Evolutionary conservation across 2,888 invertebrate species (phyloP), one percentile per base, ranked within the genome.

Genomic region (Shargacucullia verbasci): DNA sequence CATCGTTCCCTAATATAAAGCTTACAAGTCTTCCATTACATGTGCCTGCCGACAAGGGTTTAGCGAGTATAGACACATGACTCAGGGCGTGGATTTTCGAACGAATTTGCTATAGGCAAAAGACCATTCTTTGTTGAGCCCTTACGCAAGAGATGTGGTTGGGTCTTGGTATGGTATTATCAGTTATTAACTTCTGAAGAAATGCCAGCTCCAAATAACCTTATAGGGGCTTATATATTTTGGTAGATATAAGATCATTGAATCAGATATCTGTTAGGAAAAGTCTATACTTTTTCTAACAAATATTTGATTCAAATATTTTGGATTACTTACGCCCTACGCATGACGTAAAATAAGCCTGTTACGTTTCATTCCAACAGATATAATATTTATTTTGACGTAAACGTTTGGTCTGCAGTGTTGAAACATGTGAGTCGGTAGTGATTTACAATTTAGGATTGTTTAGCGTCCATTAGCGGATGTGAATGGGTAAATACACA

Each of bases 361-460:
- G n/a, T 29, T 38, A 40, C 8, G 0, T 9, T 8, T 46, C 7
- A 44, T 44, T 44, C 20, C 20, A 5, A 29, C 25, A 27, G 12
- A 39, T 41, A 15, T 14, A 43, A 31, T 48, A 13, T 55, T 67
- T 44, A 47, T 38, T 58, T 50, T 59, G 45, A 64, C 43, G 64
- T 48, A 20, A 13, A 37, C 2, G 12, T 64, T 67, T 14, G 7
- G 14, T 13, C 27, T 34, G 27, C 35, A 34, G 13, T 5, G 39
- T 4, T 40, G 11, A 50, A 47, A 44, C 56, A 70, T 27, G 70
- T 55, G 64, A 47, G 13, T n/a, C 33, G 31, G 15, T 35, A 39
- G 65, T 65, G 65, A 64, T 48, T n/a, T 70, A 31, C 40, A 45
- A 31, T 48, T 65, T 40, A 70, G 13, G 25, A 39, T 37, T 56